These are phyloP conservation scores for Tragelaphus imberbis DNA, from an alignment of 2,113 vertebrate species.

Conservation along the genomic window DNA sequence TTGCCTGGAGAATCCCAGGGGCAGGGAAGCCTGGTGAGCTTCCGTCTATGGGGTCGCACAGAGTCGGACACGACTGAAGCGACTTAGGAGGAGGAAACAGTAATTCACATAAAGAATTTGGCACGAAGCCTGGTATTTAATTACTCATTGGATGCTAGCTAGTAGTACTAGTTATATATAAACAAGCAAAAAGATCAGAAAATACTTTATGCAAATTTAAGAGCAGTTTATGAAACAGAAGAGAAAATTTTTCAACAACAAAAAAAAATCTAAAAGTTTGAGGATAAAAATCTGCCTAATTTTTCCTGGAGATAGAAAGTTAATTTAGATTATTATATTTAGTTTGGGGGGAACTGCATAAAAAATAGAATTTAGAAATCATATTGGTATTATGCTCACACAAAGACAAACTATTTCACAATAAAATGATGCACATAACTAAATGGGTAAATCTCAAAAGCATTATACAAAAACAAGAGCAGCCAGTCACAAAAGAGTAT, in stretches of 20 bases:
- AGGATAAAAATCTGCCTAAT: not conserved
- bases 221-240: slow-evolving; percentile 35
- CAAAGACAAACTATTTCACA: not conserved
- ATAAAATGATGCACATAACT: not conserved
- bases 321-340: not conserved
- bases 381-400: not conserved
- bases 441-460: not conserved
- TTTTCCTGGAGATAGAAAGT: not conserved
- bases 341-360: not conserved
- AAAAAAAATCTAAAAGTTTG: not conserved
- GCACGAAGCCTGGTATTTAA: not conserved
- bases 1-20: too few species aligned
- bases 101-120: not conserved
- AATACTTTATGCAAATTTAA: not conserved
- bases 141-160: not conserved
- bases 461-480: not conserved
- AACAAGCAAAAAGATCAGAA: not conserved
- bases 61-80: too few species aligned
- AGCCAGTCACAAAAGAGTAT: not conserved
- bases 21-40: too few species aligned
- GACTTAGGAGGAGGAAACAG: too few species aligned
- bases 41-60: too few species aligned
- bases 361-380: not conserved
- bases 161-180: not conserved
- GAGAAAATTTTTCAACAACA: not conserved